Evolutionary conservation across 2,797 vertebrate genomes (phyloP).

Genomic region (Nyctalus aviator): DNA sequence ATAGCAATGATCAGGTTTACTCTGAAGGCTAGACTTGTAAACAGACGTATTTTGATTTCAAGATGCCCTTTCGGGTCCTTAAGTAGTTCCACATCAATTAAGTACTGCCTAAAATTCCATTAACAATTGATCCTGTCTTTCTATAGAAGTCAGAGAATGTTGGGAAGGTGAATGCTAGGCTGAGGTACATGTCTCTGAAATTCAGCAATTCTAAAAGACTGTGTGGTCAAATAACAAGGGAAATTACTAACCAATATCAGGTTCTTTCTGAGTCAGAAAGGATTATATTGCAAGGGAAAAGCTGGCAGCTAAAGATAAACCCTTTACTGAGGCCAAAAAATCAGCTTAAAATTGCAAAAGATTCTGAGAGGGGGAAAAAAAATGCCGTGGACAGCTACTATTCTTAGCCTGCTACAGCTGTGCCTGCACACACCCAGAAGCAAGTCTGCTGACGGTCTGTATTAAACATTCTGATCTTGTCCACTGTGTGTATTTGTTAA

Average conservation of each 20-base stretch:
- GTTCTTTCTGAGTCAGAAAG: constrained; percentile 18
- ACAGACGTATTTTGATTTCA: constrained; percentile 43
- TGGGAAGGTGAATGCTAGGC: not conserved
- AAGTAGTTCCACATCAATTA: not conserved
- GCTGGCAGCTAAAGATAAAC: constrained; percentile 29
- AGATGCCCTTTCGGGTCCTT: not conserved
- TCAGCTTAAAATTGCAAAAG: constrained; percentile 52
- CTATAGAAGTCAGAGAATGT: not conserved
- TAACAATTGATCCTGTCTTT: not conserved
- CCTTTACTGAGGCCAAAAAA: not conserved
- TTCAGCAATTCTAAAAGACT: not conserved
- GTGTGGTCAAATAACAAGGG: not conserved
- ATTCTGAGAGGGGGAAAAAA: constrained; percentile 18
- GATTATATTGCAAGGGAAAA: constrained; percentile 47
- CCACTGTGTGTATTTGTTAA: not conserved
- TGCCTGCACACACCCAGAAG: not conserved
- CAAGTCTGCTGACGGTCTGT: not conserved
- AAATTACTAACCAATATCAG: not conserved
- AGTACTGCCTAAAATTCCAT: constrained; percentile 39
- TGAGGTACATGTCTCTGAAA: not conserved
- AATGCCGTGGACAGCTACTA: constrained; percentile 24
- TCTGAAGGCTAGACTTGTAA: constrained; percentile 36
- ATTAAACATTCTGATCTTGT: not conserved
- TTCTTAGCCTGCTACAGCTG: constrained; percentile 60
- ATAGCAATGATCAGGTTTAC: constrained; percentile 43